These are phyloP conservation scores for Dermolepida albohirtum DNA, from an alignment of 2,888 invertebrate genomes.

Conservation along the genomic window DNA sequence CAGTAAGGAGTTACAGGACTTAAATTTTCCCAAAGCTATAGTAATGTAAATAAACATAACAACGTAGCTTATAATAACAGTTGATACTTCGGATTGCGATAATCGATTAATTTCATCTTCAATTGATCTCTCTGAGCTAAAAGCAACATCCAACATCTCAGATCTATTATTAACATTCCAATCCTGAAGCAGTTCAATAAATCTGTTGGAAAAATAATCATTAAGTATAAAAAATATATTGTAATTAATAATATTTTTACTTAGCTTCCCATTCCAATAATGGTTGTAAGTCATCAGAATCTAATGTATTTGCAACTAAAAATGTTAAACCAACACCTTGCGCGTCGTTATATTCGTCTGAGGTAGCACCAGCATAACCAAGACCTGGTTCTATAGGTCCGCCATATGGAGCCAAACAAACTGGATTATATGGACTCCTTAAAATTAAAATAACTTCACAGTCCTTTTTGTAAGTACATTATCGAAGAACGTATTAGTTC, in stretches of 20 bases:
- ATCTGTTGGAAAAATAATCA: constrained; percentile 62
- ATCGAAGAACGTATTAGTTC: too few relatives aligned
- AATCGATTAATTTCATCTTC: constrained; percentile 91
- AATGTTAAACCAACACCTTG: constrained; percentile 82
- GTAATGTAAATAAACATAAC: constrained; percentile 96
- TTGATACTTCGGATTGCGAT: constrained; percentile 86
- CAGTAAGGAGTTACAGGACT: constrained; percentile 69
- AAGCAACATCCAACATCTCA: constrained; percentile 75
- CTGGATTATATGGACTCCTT: constrained; percentile 70
- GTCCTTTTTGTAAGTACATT: too few relatives aligned
- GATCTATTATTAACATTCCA: constrained; percentile 68
- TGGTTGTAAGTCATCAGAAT: constrained; percentile 70
- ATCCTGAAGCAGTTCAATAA: constrained; percentile 75
- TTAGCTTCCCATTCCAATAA: constrained; percentile 81
- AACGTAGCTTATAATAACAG: constrained; percentile 88
- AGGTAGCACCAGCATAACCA: constrained; percentile 83
- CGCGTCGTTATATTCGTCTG: constrained; percentile 71
- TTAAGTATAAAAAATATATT: not conserved
- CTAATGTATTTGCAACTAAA: constrained; percentile 77
- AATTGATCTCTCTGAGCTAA: constrained; percentile 85
- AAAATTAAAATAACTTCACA: constrained; percentile 44
- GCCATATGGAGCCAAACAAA: constrained; percentile 86
- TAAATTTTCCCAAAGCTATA: constrained; percentile 83
- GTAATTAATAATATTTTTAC: constrained; percentile 55
- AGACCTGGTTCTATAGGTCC: constrained; percentile 90